Base-by-base conservation (phyloP, 92 coral and sea anemone species). In the Epizoanthus ramosus region DNA sequence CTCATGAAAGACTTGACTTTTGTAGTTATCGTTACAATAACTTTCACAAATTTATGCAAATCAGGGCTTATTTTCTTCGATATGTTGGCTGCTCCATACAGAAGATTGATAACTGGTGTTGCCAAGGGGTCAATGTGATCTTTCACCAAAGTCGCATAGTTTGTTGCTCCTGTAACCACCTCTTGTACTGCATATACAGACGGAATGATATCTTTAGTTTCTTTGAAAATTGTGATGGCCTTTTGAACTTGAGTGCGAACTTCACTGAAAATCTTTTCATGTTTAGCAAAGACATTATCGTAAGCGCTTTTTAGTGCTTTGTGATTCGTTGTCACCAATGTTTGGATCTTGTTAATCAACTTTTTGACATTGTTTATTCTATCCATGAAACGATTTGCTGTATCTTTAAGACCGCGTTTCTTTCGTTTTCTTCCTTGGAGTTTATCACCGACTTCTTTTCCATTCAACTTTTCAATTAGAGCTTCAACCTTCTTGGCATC, bases 401-500 rank as follows among this genome's bases (percentile, higher is more conserved):
- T 31, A 28, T 82, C 73, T 17, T 57, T 85, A 9, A 74, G n/a
- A 43, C 72, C 90, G 17, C 87, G 71, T 17, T 57, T 81, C 39
- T 85, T 81, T 17, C 90, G 87, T 60, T 84, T 83, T 25, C 56
- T 8, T 8, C 69, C 87, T 57, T 75, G 18, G 43, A 65, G 66
- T 33, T 77, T 77, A 37, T 83, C 87, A 10, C 80, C 87, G 7
- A 86, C 73, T 65, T 88, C 83, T 80, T 92, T 83, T 13, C 98
- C 97, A 33, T 97, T 92, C n/a, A 96, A 83, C 68, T 86, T 87
- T 53, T 88, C 89, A 68, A 95, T 57, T 56, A 90, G 86, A 47
- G 87, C 97, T 76, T 92, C 91, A 53, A 97, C 84, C 68, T 91
- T 92, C 87, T 92, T 84, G 13, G 92, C 90, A 53, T 97, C 98